Base-by-base conservation (phyloP, 2,888 invertebrate species). In the Drosophila algonquin region DNA sequence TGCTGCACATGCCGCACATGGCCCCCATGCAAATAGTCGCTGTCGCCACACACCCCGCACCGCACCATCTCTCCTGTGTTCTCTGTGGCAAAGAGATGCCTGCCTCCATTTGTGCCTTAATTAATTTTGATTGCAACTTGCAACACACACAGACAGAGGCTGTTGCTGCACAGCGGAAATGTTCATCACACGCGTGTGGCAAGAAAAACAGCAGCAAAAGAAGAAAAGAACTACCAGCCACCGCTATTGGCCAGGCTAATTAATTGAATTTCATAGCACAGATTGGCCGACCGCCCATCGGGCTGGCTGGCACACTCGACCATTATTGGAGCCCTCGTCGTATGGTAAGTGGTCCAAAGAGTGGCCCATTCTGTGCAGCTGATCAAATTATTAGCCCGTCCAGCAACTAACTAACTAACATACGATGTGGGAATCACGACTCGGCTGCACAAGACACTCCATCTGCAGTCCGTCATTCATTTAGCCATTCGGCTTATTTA, bases 81-180 rank as follows among this genome's bases (percentile, higher is more conserved):
- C 16, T 32, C 16, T 53, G 7, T 40, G 24, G 24, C 24, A 24
- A 0, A 24, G 24, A 24, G 24, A 24, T 81, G 73, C 71, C 77
- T 76, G 80, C 35, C 55, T 40, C n/a, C 52, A 52, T 73, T 63
- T 73, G 57, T 61, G 74, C 86, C 80, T 83, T 83, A 83, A 83
- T 83, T 83, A 88, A 83, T 87, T 83, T 83, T 87, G 83, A 83
- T 83, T 83, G 88, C 83, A 70, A 45, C 67, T 40, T 40, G 40
- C 40, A 40, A 57, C 24, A 6, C 63, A 63, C 63, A 45, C 56
- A 40, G 14, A 40, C 14, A 2, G 40, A 40, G n/a, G 40, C 58
- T 52, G 56, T 65, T 69, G 69, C 75, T 69, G 69, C 75, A 69
- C 60, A 74, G 63, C 88, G 82, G 82, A 87, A 87, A 83, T 83